phyloP scores from a whole-genome alignment of 1,140 invertebrate species.

The Cherax destructor region DNA sequence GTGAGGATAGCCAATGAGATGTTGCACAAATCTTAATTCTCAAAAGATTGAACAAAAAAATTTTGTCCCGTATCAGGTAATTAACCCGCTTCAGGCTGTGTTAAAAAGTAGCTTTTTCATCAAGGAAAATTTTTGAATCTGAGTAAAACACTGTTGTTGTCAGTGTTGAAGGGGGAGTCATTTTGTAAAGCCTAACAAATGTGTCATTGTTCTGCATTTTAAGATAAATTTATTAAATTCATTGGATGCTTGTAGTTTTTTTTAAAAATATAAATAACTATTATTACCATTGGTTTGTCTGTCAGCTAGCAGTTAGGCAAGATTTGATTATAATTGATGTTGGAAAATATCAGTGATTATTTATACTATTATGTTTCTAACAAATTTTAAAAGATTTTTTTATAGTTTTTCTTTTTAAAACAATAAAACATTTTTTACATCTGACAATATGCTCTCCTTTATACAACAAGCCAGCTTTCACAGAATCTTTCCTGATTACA shows the following conservation, averaged over 20 bases:
- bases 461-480: no score
- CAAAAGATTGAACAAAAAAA: background rate
- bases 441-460: no score
- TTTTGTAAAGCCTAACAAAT: background rate
- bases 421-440: no score
- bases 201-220: background rate
- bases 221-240: no score
- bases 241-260: no score
- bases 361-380: background rate
- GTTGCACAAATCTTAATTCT: slow-evolving; percentile 1
- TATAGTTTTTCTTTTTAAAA: no score
- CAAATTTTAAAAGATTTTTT: background rate
- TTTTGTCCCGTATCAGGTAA: background rate
- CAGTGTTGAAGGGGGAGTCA: no score
- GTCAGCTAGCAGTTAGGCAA: background rate
- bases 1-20: background rate
- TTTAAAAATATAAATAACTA: no score
- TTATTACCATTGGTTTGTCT: background rate
- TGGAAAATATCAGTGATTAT: background rate
- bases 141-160: background rate
- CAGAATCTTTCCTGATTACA: no score
- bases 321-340: background rate
- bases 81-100: background rate
- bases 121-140: background rate
- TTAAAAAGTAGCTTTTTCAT: background rate